Conservation (phyloP, 1,140 invertebrate genomes). For the Tribolium castaneum region DNA sequence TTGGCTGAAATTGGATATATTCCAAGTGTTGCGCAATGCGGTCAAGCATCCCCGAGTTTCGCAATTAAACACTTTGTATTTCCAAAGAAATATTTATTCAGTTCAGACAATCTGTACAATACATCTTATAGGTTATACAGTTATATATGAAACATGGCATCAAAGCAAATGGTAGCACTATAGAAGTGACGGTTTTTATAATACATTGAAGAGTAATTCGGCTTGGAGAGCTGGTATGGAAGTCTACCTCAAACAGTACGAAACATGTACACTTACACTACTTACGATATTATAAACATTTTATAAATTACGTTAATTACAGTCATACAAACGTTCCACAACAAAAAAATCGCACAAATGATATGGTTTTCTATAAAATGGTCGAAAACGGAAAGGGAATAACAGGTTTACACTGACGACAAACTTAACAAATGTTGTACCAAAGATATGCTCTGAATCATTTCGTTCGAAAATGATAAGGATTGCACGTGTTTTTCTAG, state of each 20-base stretch:
- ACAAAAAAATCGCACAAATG: slow-evolving; percentile 44
- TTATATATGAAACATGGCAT: slow-evolving; percentile 65
- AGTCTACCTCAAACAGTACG: slow-evolving; percentile 55
- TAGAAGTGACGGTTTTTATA: slow-evolving; percentile 58
- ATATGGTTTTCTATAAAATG: slow-evolving; percentile 41
- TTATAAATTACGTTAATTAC: slow-evolving; percentile 54
- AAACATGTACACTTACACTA: slow-evolving; percentile 58
- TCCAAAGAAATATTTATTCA: slow-evolving; percentile 66
- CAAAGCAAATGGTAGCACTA: slow-evolving; percentile 62
- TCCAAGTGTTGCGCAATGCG: slow-evolving; percentile 24
- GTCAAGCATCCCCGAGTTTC: background rate
- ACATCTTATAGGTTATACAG: slow-evolving; percentile 64
- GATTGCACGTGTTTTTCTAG: slow-evolving; percentile 50
- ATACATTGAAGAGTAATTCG: slow-evolving; percentile 60
- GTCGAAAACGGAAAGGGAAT: background rate
- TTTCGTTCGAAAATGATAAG: slow-evolving; percentile 32
- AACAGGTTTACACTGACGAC: slow-evolving; percentile 50
- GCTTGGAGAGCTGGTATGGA: slow-evolving; percentile 57
- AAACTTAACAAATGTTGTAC: slow-evolving; percentile 56
- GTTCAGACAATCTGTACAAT: slow-evolving; percentile 65
- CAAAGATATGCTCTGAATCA: slow-evolving; percentile 54
- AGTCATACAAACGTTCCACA: slow-evolving; percentile 45
- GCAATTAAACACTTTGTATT: slow-evolving; percentile 23
- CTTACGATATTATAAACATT: slow-evolving; percentile 59
- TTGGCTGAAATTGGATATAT: slow-evolving; percentile 9